Conservation (phyloP, 2,797 vertebrate genomes). For the Pyrocephalus nanus region DNA sequence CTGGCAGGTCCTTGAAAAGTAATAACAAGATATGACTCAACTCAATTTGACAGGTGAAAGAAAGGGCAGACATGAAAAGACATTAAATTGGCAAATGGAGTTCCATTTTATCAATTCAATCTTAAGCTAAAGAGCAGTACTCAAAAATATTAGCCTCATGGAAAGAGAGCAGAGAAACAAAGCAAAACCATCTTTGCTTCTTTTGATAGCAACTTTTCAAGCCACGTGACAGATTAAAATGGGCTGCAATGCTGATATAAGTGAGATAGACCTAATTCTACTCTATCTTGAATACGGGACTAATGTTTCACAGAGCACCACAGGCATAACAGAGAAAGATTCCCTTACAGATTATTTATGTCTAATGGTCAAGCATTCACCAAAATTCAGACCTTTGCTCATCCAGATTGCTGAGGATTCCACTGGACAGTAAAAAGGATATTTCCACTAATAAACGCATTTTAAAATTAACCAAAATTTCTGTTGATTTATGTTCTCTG, state of each 20-base stretch:
- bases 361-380: too few relatives aligned
- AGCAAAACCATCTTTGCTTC: background rate
- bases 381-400: background rate
- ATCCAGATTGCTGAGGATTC: background rate
- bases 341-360: too few relatives aligned
- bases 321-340: too few relatives aligned
- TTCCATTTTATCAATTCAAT: background rate
- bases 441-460: background rate
- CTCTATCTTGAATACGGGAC: too few relatives aligned
- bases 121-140: background rate
- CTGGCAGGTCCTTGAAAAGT: background rate
- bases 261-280: too few relatives aligned
- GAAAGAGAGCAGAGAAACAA: background rate
- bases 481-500: background rate
- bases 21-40: background rate
- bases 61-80: slow-evolving; percentile 9
- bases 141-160: background rate
- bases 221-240: too few relatives aligned
- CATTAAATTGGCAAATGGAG: background rate
- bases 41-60: slow-evolving; percentile 13
- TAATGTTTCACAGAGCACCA: too few relatives aligned
- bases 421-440: background rate
- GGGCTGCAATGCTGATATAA: too few relatives aligned
- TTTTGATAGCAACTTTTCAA: background rate
- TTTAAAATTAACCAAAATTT: background rate